Evolutionary conservation across 2,797 vertebrate genomes (phyloP).

Genomic region (Poeciliopsis presidionis): DNA sequence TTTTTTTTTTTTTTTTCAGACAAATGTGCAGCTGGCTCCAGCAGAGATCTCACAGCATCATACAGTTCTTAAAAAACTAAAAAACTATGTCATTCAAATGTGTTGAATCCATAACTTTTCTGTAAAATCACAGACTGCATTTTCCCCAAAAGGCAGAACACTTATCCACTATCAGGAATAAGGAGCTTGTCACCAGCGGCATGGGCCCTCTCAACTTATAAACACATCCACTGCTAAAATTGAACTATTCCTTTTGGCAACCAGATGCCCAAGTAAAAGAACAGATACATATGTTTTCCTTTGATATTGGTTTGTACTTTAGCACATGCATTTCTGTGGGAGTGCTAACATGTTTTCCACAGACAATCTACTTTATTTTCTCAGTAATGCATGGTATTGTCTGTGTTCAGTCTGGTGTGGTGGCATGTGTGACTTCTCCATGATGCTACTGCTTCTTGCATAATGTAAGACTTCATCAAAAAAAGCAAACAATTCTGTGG

Average conservation of each 20-base stretch:
- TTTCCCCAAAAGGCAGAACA: too few species aligned
- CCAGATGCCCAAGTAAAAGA: background rate
- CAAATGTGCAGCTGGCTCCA: too few species aligned
- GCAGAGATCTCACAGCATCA: too few species aligned
- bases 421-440: background rate
- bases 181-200: too few species aligned
- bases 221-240: background rate
- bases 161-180: too few species aligned
- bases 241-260: background rate
- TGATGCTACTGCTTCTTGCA: background rate
- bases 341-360: background rate
- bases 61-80: too few species aligned
- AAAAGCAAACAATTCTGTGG: background rate
- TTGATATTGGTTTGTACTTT: background rate
- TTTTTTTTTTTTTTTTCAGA: too few species aligned
- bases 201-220: background rate
- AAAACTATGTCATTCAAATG: too few species aligned
- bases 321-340: background rate
- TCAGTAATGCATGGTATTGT: background rate
- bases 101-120: too few species aligned
- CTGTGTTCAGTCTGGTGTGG: background rate
- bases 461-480: background rate
- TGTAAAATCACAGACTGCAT: too few species aligned
- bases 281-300: background rate
- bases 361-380: background rate